Evolutionary conservation across 1,140 invertebrate species (phyloP).

Genomic region (Pseudobourletiella spinata): DNA sequence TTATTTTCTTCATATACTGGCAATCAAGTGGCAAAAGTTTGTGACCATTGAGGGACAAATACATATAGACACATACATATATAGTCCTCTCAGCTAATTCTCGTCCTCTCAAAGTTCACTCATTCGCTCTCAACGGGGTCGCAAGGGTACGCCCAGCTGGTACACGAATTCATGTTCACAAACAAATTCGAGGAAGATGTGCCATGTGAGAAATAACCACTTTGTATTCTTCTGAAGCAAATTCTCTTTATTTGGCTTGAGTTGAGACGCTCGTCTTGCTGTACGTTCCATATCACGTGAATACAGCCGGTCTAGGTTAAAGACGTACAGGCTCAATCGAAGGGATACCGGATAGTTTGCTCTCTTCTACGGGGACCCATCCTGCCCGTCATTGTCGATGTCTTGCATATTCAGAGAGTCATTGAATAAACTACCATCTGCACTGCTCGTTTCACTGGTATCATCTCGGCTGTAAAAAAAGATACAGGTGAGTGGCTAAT

Average conservation of each 20-base stretch:
- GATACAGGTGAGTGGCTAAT: no score
- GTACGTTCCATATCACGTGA: background rate
- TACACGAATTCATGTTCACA: background rate
- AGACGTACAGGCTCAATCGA: background rate
- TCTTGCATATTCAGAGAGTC: conserved; percentile 33
- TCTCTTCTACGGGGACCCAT: conserved; percentile 21
- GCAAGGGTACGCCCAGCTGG: no score
- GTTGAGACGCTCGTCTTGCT: background rate
- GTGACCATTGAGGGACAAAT: no score
- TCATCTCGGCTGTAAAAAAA: conserved; percentile 26
- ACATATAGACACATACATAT: no score
- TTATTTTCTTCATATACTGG: no score
- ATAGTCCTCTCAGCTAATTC: no score
- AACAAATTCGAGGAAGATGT: background rate
- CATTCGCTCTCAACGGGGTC: no score
- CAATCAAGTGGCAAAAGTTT: no score
- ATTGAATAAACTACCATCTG: conserved; percentile 34
- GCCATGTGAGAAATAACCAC: background rate
- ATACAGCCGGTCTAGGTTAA: background rate
- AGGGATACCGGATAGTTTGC: background rate
- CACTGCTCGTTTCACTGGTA: conserved; percentile 34
- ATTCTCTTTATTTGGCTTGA: background rate
- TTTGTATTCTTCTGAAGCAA: background rate
- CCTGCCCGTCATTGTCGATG: conserved; percentile 24
- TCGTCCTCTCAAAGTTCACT: no score